These are phyloP conservation scores for Neotoma lepida DNA, from an alignment of 2,113 vertebrate species.

Conservation along the genomic window DNA sequence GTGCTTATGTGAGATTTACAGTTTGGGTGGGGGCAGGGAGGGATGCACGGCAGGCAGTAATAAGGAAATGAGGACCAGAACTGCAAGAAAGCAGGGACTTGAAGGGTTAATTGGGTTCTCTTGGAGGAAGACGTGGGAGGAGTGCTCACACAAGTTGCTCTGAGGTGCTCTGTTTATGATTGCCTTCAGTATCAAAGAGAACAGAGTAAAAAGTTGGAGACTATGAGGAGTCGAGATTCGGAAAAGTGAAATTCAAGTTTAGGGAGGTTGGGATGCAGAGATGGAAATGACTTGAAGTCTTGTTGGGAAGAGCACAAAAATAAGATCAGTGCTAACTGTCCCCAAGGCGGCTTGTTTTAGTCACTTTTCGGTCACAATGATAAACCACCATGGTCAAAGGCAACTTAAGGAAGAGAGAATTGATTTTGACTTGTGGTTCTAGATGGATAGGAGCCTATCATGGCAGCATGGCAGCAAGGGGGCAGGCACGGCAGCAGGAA, in stretches of 20 bases:
- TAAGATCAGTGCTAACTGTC: not conserved
- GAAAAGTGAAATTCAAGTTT: not conserved
- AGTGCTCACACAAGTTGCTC: not conserved
- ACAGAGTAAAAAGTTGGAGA: not conserved
- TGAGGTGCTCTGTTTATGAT: not conserved
- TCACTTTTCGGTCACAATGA: not conserved
- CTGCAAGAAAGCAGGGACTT: not conserved
- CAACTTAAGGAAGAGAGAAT: not conserved
- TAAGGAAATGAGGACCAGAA: not conserved
- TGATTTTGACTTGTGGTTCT: not conserved
- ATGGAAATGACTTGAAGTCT: not conserved
- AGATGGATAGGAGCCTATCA: not conserved
- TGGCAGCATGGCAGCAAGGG: not conserved
- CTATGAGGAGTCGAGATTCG: not conserved
- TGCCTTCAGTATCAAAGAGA: not conserved
- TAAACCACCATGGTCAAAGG: not conserved
- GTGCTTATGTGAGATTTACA: not conserved
- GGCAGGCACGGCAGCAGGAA: too few species aligned
- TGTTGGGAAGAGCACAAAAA: not conserved
- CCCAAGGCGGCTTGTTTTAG: not conserved
- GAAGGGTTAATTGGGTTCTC: not conserved
- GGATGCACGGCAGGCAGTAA: not conserved
- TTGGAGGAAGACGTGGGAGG: not conserved
- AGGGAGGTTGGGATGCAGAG: not conserved
- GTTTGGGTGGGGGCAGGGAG: too few species aligned